Percentiles rank a stretch among this genome's conserved stretches.
Conservation (phyloP, 2,113 vertebrate genomes). For the Clarias batrachus region DNA sequence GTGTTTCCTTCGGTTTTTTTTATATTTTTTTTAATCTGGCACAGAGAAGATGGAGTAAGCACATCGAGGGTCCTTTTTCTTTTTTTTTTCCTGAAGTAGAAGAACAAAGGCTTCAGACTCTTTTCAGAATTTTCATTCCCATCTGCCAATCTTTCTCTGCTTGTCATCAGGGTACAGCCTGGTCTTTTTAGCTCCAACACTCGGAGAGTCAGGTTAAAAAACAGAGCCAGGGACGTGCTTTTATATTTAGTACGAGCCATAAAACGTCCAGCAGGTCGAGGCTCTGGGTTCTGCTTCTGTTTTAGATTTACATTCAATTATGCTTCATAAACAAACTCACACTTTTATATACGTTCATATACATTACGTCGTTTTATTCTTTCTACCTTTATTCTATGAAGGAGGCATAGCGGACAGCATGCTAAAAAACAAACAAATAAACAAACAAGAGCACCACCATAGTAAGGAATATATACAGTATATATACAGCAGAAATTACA, state of each 20-base stretch:
- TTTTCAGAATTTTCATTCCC: constrained; percentile 11
- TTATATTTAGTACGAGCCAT: not conserved
- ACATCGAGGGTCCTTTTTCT: not conserved
- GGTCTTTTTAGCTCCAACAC: not conserved
- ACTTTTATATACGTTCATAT: not conserved
- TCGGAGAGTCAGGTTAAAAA: constrained; percentile 2
- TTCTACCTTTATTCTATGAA: too few species aligned
- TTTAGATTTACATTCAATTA: not conserved
- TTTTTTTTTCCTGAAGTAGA: constrained; percentile 19
- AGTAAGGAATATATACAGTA: too few species aligned
- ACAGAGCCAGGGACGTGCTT: not conserved
- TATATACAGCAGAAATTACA: too few species aligned
- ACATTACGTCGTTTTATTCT: too few species aligned
- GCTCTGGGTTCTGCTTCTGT: not conserved
- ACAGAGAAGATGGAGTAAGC: constrained; percentile 1
- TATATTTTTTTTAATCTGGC: constrained; percentile 4
- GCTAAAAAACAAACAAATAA: not conserved
- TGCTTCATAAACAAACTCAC: not conserved
- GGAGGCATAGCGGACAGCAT: not conserved
- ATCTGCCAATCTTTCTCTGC: not conserved
- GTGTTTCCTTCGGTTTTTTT: not conserved
- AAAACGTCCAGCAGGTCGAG: not conserved
- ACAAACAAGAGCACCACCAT: too few species aligned
- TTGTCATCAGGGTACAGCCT: not conserved
- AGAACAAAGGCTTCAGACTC: constrained; percentile 23